Evolutionary conservation across 2,113 vertebrate genomes (phyloP).

Genomic region (Geococcyx californianus): DNA sequence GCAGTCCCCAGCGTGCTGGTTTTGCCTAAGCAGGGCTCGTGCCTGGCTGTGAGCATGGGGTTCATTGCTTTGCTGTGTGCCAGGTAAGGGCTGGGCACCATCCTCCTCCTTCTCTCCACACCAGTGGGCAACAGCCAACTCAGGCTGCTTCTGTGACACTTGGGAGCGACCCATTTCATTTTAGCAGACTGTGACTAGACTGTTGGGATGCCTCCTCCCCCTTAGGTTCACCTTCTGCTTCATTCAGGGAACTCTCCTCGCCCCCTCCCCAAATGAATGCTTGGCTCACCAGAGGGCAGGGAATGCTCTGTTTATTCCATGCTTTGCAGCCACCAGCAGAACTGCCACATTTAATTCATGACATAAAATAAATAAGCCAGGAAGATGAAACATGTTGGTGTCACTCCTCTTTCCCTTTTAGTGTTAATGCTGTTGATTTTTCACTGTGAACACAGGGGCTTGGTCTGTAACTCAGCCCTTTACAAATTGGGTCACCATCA

Average conservation of each 20-base stretch:
- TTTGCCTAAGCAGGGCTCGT: neutral
- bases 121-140: fast-evolving
- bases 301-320: constrained; percentile 27
- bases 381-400: neutral
- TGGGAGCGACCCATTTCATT: fast-evolving
- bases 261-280: neutral
- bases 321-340: neutral
- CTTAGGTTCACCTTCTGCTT: neutral
- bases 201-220: neutral
- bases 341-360: neutral
- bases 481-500: neutral
- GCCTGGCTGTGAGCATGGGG: fast-evolving
- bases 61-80: neutral
- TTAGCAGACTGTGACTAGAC: fast-evolving
- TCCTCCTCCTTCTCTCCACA: neutral
- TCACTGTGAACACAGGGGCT: neutral
- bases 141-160: neutral
- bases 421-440: neutral
- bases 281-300: neutral
- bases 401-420: neutral
- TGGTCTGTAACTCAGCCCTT: neutral
- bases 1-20: neutral
- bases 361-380: neutral
- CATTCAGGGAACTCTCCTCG: neutral
- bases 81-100: neutral